A percentile compares a stretch with the other conserved stretches of the same genome.
phyloP scores from a whole-genome alignment of 2,888 invertebrate species.

The Cancer borealis region DNA sequence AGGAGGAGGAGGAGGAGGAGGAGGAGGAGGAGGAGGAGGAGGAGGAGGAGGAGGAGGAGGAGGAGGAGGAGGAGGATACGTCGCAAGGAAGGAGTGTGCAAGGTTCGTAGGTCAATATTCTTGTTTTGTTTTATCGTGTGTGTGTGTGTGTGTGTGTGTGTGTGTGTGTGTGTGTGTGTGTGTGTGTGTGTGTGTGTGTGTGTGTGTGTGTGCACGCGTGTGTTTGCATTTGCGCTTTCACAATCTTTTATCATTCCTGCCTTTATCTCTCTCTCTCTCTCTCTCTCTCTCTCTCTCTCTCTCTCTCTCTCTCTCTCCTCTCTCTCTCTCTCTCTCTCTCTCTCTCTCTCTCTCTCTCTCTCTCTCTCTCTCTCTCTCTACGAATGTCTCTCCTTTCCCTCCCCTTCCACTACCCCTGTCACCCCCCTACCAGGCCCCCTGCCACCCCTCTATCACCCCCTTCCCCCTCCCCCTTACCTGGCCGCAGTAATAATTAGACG shows the following conservation, averaged over 20 bases:
- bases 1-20: not conserved
- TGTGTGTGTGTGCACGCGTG: not conserved
- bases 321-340: not conserved
- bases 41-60: not conserved
- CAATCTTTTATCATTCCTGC: not conserved
- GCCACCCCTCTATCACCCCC: not conserved
- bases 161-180: slow-evolving; percentile 42
- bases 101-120: not conserved
- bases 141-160: slow-evolving; percentile 36
- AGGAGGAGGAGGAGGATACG: slow-evolving; percentile 6
- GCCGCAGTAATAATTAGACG: slow-evolving; percentile 63
- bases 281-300: slow-evolving; percentile 28
- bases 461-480: slow-evolving; percentile 1
- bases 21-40: not conserved
- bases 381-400: not conserved
- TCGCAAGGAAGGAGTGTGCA: not conserved
- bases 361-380: not conserved
- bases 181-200: slow-evolving; percentile 3
- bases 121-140: not conserved
- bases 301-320: not conserved
- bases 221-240: not conserved
- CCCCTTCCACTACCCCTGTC: not conserved
- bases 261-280: slow-evolving; percentile 4
- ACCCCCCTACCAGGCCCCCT: not conserved
- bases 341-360: not conserved